Conservation (phyloP, 2,888 invertebrate genomes). For the Aphodius sticticus region DNA sequence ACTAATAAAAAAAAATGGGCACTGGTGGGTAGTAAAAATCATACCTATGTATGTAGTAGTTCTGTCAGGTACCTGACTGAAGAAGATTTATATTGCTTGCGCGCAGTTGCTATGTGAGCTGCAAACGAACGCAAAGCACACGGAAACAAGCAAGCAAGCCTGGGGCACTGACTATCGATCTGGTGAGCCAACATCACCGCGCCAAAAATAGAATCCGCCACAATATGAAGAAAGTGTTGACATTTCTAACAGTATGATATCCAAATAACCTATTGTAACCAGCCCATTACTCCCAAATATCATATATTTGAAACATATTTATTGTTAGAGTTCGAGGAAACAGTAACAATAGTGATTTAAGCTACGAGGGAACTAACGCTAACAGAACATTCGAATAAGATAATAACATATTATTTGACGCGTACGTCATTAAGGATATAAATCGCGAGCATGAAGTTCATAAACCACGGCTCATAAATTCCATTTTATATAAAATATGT, state of each 20-base stretch:
- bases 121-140: neutral
- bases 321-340: too few species aligned
- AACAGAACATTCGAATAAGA: too few species aligned
- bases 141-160: neutral
- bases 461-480: too few species aligned
- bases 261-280: neutral
- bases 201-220: neutral
- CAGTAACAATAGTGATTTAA: too few species aligned
- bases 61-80: neutral
- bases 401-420: too few species aligned
- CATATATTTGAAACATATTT: too few species aligned
- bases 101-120: neutral
- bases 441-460: too few species aligned
- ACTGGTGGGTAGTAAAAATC: too few species aligned
- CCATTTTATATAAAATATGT: too few species aligned
- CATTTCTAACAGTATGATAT: neutral
- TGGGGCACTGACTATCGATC: neutral
- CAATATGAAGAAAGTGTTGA: neutral
- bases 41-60: neutral
- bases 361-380: too few species aligned
- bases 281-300: neutral
- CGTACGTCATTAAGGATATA: too few species aligned
- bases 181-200: neutral
- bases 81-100: neutral
- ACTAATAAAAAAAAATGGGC: too few species aligned